These are phyloP conservation scores for Astyanax mexicanus DNA, from an alignment of 2,797 vertebrate genomes.

Conservation along the genomic window DNA sequence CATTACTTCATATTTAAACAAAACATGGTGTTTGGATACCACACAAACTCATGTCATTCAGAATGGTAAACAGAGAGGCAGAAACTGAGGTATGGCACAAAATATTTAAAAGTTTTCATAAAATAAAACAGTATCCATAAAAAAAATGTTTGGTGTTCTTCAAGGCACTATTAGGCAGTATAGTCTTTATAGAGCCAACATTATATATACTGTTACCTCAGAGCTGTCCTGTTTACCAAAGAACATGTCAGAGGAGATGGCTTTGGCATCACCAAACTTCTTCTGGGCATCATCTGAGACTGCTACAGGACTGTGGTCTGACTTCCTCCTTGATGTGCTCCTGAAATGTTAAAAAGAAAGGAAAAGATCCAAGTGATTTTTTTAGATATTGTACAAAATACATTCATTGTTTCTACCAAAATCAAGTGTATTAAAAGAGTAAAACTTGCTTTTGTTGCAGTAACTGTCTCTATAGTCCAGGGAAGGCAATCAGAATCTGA, in stretches of 20 bases:
- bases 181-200: not conserved
- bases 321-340: constrained; percentile 82
- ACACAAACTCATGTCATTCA: too few species aligned
- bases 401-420: too few species aligned
- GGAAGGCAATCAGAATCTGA: too few species aligned
- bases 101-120: too few species aligned
- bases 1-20: not conserved
- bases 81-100: too few species aligned
- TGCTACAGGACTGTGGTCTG: constrained; percentile 69
- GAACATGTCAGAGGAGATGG: constrained; percentile 98
- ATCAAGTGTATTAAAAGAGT: too few species aligned
- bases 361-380: not conserved
- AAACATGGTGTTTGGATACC: not conserved
- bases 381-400: not conserved
- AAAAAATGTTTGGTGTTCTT: too few species aligned
- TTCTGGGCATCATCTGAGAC: constrained; percentile 86
- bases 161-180: too few species aligned
- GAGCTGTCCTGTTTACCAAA: constrained; percentile 90
- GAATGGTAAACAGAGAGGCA: not conserved
- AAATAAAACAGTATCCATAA: too few species aligned
- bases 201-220: constrained; percentile 85
- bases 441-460: too few species aligned
- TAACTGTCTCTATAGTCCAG: too few species aligned
- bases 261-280: constrained; percentile 91
- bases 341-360: constrained; percentile 69